Base-by-base conservation (phyloP, 1,140 invertebrate genomes). In the Hypsibius dujardini region DNA sequence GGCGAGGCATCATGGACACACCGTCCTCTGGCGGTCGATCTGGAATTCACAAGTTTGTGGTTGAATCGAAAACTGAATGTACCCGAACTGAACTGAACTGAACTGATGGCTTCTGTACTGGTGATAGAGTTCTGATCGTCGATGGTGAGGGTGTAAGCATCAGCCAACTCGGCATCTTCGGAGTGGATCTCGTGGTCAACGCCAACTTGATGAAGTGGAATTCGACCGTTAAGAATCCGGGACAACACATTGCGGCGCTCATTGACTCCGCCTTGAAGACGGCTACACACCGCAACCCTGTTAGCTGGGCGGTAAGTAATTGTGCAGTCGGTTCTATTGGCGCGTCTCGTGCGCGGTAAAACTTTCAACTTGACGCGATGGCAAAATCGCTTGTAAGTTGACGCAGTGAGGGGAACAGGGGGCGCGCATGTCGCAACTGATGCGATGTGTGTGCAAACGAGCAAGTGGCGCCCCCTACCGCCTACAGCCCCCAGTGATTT, bases 271-370 rank as follows among this genome's bases (percentile, higher is more conserved):
- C 50, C 28, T 28, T 28, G 28, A 28, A 28, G 28, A 28, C 28
- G 28, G 28, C 28, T 28, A 28, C 28, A 28, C 28, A 28, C 28
- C 28, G 28, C 28, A 28, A 28, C 28, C 28, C 28, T 28, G 28
- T 28, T 28, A 56, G n/a, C 50, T 56, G 50, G 50, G 50, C 50
- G 50, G 50, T 56, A 56, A n/a, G 50, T 56, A 56, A 56, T 56
- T 12, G 7, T 56, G 7, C 50, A n/a, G n/a, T 56, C 50, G n/a
- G 50, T n/a, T n/a, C n/a, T n/a, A 12, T n/a, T 56, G 50, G n/a
- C 7, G 50, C 7, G 50, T n/a, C 50, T 12, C 7, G 7, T 56
- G 50, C 7, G 50, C 50, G n/a, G 28, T 28, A 28, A 28, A 28
- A 28, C 28, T 28, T 28, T 28, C 28, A 28, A 28, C 28, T 28